Base-by-base conservation (phyloP, 2,797 vertebrate species). In the Botia almorhae region DNA sequence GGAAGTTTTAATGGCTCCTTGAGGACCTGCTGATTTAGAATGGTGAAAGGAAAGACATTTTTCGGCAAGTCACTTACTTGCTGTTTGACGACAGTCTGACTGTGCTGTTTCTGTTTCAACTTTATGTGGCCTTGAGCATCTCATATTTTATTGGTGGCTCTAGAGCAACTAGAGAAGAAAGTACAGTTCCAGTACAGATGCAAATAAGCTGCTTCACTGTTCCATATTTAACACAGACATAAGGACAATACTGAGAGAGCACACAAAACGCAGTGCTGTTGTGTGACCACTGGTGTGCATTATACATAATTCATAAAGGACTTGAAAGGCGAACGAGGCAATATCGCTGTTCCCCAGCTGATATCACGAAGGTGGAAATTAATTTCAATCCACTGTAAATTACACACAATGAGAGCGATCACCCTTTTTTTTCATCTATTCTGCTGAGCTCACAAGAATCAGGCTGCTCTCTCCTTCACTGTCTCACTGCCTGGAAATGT, bases 221-320 rank as follows among this genome's bases (percentile, higher is more conserved):
- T 80, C 68, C 69, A 76, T 46, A 82, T 85, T 89, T 88, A 90
- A 91, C 88, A 87, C 88, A 86, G 87, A 87, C 86, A 78, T 69
- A 39, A 81, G 69, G 80, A 51, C 71, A 82, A 80, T 53, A 71
- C 76, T 76, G 82, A 64, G 85, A 69, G 84, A 64, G 78, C 82
- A 69, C 36, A 78, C 64, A 74, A 43, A 58, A 73, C 69, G 80
- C 19, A 78, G 58, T 63, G 23, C 29, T 29, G 83, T 91, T 91
- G 82, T 78, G 17, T 90, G 90, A 90, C 78, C 68, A 80, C 50
- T 61, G 80, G 73, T 83, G 65, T 74, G 81, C 78, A 84, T 83
- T 85, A 90, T 88, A 81, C 88, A 88, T 89, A 87, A 91, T 91
- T 86, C 83, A 92, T 89, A 83, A 88, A 50, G 84, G 85, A 85